These are phyloP conservation scores for Silurus meridionalis DNA, from an alignment of 2,113 vertebrate species.

Conservation along the genomic window DNA sequence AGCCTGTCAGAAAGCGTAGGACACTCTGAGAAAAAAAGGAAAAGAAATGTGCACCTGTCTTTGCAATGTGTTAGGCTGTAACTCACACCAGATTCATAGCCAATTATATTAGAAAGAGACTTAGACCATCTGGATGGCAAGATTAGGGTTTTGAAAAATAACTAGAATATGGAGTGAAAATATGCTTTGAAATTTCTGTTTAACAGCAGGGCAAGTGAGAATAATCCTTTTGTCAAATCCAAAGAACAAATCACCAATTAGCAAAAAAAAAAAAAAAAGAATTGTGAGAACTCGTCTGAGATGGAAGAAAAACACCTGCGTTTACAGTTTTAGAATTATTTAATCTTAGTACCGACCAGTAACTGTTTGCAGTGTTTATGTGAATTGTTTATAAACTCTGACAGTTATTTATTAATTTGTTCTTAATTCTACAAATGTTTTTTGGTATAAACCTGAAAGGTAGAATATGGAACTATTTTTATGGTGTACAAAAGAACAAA, in stretches of 20 bases:
- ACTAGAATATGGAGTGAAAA: constrained; percentile 66
- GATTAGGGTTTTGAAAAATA: constrained; percentile 72
- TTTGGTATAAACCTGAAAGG: not conserved
- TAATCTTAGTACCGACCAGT: constrained; percentile 5
- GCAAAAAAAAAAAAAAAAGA: constrained; percentile 15
- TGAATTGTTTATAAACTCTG: not conserved
- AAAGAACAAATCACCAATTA: constrained; percentile 54
- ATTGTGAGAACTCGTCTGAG: not conserved
- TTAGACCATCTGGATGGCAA: constrained; percentile 73
- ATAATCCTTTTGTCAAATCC: constrained; percentile 53
- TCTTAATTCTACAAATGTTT: not conserved
- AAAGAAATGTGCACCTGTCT: constrained; percentile 57
- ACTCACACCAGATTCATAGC: constrained; percentile 62
- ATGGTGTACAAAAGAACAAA: not conserved
- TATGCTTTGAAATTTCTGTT: constrained; percentile 57
- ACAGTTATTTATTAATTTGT: not conserved
- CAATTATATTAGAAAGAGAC: constrained; percentile 70
- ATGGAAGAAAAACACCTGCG: constrained; percentile 38
- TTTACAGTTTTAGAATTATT: constrained; percentile 35
- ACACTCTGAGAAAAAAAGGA: constrained; percentile 29
- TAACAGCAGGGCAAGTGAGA: constrained; percentile 54
- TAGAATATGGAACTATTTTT: not conserved
- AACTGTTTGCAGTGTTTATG: constrained; percentile 7
- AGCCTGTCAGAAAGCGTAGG: constrained; percentile 51
- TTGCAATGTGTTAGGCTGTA: constrained; percentile 53